phyloP scores from a whole-genome alignment of 2,888 invertebrate species.

The Chrysodeixis includens region DNA sequence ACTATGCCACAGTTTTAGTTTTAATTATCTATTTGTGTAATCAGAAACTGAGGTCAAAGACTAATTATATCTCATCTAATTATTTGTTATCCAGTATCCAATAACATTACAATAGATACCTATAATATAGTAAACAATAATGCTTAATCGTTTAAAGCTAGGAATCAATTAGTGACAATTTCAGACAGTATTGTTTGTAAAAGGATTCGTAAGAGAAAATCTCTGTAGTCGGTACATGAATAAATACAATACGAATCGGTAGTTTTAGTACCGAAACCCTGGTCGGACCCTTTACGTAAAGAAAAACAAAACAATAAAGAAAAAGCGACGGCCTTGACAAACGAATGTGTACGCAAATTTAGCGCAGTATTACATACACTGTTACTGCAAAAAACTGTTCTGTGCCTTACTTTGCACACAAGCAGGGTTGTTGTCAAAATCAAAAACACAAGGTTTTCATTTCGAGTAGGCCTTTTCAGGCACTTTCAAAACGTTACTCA shows the following conservation, averaged over 20 bases:
- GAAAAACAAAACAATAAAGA: background rate
- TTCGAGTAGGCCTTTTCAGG: too few species aligned
- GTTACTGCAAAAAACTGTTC: background rate
- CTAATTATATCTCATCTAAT: background rate
- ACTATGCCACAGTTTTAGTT: background rate
- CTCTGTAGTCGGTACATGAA: background rate
- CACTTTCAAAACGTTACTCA: too few species aligned
- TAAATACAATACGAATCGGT: background rate
- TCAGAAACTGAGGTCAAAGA: slow-evolving; percentile 2
- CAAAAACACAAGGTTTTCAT: too few species aligned
- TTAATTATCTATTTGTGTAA: background rate
- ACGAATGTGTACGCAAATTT: background rate
- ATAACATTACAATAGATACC: background rate
- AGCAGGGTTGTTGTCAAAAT: too few species aligned
- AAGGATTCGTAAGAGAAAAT: background rate
- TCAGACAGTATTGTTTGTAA: background rate
- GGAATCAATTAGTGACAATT: background rate
- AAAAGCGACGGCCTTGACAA: background rate
- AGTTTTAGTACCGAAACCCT: background rate
- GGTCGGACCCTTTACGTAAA: background rate
- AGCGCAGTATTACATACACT: background rate
- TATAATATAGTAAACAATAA: background rate
- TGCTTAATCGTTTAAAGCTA: too few species aligned
- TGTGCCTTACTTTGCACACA: background rate
- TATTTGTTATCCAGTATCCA: background rate